Percentiles rank a stretch among this genome's conserved stretches.
Evolutionary conservation across 2,888 invertebrate species (phyloP).

Genomic region (Drosophila flavopinicola): DNA sequence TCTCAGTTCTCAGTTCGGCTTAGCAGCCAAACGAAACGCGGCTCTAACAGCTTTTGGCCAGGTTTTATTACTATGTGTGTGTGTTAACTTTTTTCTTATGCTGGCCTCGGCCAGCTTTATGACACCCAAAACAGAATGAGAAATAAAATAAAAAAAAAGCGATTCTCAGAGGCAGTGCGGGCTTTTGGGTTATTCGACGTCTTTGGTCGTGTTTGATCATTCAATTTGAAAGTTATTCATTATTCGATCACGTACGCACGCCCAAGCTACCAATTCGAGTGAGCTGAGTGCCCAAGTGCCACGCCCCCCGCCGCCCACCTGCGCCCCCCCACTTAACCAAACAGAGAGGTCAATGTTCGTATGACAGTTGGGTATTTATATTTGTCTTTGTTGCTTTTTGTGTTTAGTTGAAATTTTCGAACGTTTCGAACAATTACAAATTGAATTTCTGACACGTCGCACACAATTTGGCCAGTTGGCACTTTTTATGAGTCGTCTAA

Average conservation of each 20-base stretch:
- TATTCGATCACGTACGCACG: constrained; percentile 77
- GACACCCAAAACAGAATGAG: constrained; percentile 57
- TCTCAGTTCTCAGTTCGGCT: not conserved
- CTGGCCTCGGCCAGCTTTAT: constrained; percentile 71
- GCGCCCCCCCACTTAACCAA: too few species aligned
- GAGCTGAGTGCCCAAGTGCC: constrained; percentile 28
- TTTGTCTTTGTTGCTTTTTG: constrained; percentile 17
- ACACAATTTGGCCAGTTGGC: constrained; percentile 45
- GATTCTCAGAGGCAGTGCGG: constrained; percentile 28
- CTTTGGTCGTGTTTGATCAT: constrained; percentile 75
- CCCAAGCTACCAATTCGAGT: constrained; percentile 47
- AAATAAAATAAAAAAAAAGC: constrained; percentile 12
- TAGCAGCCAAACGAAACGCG: constrained; percentile 27
- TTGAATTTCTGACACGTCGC: constrained; percentile 77
- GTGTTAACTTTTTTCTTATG: constrained; percentile 27
- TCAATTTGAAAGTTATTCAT: constrained; percentile 81
- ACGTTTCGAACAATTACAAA: constrained; percentile 67
- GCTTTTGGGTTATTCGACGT: constrained; percentile 30
- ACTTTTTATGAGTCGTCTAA: constrained; percentile 63
- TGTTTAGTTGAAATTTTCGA: constrained; percentile 21
- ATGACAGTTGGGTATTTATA: constrained; percentile 55
- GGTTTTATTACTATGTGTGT: constrained; percentile 28
- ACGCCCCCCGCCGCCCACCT: not conserved
- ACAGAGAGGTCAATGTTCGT: constrained; percentile 70
- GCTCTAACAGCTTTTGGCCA: constrained; percentile 64